Evolutionary conservation across 2,113 vertebrate species (phyloP).

Genomic region (Mirza zaza): DNA sequence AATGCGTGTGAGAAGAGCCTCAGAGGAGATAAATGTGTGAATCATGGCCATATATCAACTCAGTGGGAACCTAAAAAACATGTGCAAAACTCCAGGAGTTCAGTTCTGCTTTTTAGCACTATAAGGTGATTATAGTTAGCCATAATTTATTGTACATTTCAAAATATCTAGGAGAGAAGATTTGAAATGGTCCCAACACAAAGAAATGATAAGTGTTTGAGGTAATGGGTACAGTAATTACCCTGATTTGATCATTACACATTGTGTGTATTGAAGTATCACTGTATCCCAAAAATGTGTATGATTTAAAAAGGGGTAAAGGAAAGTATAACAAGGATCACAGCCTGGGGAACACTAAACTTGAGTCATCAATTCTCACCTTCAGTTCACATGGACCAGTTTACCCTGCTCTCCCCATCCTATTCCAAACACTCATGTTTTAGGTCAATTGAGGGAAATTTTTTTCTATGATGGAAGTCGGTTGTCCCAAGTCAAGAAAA

Average conservation of each 20-base stretch:
- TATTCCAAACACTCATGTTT: neutral
- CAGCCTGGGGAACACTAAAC: neutral
- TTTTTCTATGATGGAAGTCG: neutral
- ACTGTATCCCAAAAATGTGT: neutral
- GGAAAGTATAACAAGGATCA: neutral
- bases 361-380: neutral
- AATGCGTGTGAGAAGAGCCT: neutral
- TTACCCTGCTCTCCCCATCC: neutral
- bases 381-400: neutral
- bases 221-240: neutral
- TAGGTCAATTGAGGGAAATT: neutral
- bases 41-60: neutral
- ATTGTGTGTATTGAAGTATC: neutral
- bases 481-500: neutral
- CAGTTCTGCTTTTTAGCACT: neutral
- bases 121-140: neutral
- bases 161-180: neutral
- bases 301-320: neutral
- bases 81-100: neutral
- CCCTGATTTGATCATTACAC: neutral
- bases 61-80: neutral
- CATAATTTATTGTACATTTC: neutral
- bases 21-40: neutral
- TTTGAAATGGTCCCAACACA: neutral
- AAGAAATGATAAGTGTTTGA: neutral